Evolutionary conservation across 2,888 invertebrate species (phyloP).

Genomic region (Sarcophaga rosellei): DNA sequence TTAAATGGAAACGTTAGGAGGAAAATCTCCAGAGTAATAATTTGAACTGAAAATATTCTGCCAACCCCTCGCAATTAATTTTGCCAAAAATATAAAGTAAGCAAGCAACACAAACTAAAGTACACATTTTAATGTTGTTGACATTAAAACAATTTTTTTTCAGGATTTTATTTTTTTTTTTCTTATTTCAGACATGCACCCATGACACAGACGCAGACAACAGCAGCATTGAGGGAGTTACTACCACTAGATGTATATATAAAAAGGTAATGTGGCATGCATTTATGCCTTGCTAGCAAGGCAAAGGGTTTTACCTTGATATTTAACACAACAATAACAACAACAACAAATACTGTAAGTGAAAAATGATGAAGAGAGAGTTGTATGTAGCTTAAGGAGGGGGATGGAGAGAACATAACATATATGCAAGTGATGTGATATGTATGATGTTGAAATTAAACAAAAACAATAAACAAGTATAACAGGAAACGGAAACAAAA

Average conservation of each 20-base stretch:
- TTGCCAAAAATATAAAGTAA: not conserved
- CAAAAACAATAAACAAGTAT: slow-evolving; percentile 31
- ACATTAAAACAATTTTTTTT: slow-evolving; percentile 3
- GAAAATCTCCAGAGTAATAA: no score
- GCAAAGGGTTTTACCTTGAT: slow-evolving; percentile 42
- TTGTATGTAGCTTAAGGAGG: no score
- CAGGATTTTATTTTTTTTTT: not conserved
- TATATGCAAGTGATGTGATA: slow-evolving; percentile 19
- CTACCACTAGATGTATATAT: no score
- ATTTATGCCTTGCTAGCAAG: no score
- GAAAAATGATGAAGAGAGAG: no score
- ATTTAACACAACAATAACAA: slow-evolving; percentile 12
- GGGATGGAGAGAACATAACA: no score
- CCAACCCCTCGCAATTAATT: no score
- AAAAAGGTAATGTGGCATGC: no score
- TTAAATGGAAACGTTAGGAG: no score
- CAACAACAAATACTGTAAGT: not conserved
- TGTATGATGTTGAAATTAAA: slow-evolving; percentile 35
- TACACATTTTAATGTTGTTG: slow-evolving; percentile 14
- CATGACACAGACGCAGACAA: not conserved
- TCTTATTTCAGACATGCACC: not conserved
- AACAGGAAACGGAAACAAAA: slow-evolving; percentile 40
- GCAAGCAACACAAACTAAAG: not conserved
- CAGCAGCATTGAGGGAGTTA: not conserved
- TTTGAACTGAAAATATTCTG: no score